Evolutionary conservation across 2,888 invertebrate genomes (phyloP), one percentile per base, ranked within the genome.

Genomic region (Carcina quercana): DNA sequence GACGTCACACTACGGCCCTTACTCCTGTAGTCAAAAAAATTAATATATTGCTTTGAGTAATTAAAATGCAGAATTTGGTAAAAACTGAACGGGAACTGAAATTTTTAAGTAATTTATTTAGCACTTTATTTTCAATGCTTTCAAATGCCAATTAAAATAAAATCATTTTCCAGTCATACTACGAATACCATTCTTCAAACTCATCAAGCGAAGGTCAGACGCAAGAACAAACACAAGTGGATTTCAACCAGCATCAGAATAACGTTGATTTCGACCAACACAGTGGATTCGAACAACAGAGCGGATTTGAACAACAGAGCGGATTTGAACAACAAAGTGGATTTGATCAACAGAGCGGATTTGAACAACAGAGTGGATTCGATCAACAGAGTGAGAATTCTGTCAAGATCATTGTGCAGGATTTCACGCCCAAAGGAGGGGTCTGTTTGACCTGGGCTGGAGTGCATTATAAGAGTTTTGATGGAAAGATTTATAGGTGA

Each of bases 391-490:
- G 13, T 12, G 20, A 43, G 2, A 46, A 50, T 3, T 53, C 45
- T 0, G 40, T 56, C 2, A 56, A 60, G 4, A 45, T 78, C 2
- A 56, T 80, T 3, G 50, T 79, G 1, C 70, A 75, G 33, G 79
- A 80, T 38, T 31, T 69, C 14, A 68, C 70, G 5, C 90, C 91
- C 0, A 86, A 86, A 47, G 86, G 90, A 0, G 91, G 91, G 0
- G 85, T 87, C 7, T 96, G 96, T 52, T 87, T 91, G 33, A 88
- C 90, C 2, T 96, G 95, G 95, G 89, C 90, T 13, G 92, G 91
- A 17, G 84, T 86, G 10, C 94, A 95, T 68, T 91, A 91, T 50
- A 92, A 94, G 65, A 94, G 95, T 0, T 95, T 95, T 54, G 95
- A 96, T 71, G 94, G 94, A 5, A 86, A 88, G 50, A 86, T 94